These are phyloP conservation scores for Centropristis striata DNA, from an alignment of 2,113 vertebrate genomes.

Conservation along the genomic window DNA sequence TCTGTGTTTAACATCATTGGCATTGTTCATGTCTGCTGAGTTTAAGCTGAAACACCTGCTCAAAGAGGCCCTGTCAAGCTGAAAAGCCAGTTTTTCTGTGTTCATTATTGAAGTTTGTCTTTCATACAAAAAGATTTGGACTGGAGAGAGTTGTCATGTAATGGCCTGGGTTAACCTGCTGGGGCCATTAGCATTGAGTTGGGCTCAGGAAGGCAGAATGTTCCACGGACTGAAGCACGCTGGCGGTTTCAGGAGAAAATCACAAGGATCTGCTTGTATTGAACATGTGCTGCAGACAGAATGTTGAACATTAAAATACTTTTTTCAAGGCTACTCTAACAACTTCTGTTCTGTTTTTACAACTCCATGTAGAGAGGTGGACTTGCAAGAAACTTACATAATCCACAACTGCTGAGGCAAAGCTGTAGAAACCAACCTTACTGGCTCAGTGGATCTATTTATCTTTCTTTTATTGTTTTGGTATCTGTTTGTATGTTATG, in stretches of 20 bases:
- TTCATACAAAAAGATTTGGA: conserved; percentile 38
- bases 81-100: conserved; percentile 15
- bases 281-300: conserved; percentile 26
- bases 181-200: conserved; percentile 46
- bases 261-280: conserved; percentile 26
- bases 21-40: conserved; percentile 71
- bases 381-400: conserved; percentile 24
- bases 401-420: conserved; percentile 21
- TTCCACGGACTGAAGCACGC: conserved; percentile 15
- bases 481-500: too few species aligned
- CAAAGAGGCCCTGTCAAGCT: conserved; percentile 41
- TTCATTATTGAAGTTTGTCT: conserved; percentile 48
- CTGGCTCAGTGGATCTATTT: background rate
- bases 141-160: conserved; percentile 27
- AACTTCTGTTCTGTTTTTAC: conserved; percentile 42
- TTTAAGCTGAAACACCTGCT: conserved; percentile 83
- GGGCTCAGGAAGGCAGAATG: conserved; percentile 29
- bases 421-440: background rate
- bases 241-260: conserved; percentile 33
- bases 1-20: conserved; percentile 74
- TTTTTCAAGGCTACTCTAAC: conserved; percentile 43
- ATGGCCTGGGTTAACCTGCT: conserved; percentile 39
- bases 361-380: conserved; percentile 24
- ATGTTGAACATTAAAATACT: conserved; percentile 18
- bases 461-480: too few species aligned